Percentiles rank a stretch among this genome's conserved stretches.
phyloP scores from a whole-genome alignment of 92 coral and sea anemone genomes.

The Galaxea fascicularis region DNA sequence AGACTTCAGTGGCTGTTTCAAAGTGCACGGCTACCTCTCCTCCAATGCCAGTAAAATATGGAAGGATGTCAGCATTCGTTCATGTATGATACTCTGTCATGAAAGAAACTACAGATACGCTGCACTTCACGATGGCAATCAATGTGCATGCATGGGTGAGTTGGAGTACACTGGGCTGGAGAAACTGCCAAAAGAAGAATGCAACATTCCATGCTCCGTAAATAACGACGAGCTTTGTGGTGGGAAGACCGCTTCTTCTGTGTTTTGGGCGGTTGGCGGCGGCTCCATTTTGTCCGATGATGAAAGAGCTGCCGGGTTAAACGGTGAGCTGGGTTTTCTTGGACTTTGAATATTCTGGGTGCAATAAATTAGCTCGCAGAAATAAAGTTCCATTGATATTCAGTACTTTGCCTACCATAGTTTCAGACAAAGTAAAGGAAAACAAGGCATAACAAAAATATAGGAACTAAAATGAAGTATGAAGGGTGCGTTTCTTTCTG shows the following conservation, averaged over 20 bases:
- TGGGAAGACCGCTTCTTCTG: conserved; percentile 69
- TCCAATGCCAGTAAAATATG: conserved; percentile 73
- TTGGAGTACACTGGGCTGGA: conserved; percentile 48
- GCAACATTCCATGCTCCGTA: conserved; percentile 61
- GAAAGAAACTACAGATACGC: conserved; percentile 59
- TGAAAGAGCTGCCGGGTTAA: conserved; percentile 14
- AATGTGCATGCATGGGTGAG: conserved; percentile 77
- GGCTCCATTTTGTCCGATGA: conserved; percentile 40
- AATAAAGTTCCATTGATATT: too few relatives aligned
- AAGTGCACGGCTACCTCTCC: conserved; percentile 73
- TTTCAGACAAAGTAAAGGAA: too few relatives aligned
- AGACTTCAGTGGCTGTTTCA: conserved; percentile 83
- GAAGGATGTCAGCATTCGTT: conserved; percentile 70
- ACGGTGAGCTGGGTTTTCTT: conserved; percentile 21
- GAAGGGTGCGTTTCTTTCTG: too few relatives aligned
- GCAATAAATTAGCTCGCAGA: too few relatives aligned
- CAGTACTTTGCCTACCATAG: too few relatives aligned
- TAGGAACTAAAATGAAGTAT: too few relatives aligned
- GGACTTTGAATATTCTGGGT: not conserved
- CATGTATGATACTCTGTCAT: conserved; percentile 81
- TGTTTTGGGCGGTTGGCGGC: conserved; percentile 69
- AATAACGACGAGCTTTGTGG: conserved; percentile 73
- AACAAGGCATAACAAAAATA: too few relatives aligned
- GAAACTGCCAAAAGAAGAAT: conserved; percentile 55
- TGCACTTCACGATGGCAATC: conserved; percentile 78